Percentiles rank a stretch among this genome's conserved stretches.
These are phyloP conservation scores for Drosophila hydei DNA, from an alignment of 1,140 invertebrate genomes.

Conservation along the genomic window DNA sequence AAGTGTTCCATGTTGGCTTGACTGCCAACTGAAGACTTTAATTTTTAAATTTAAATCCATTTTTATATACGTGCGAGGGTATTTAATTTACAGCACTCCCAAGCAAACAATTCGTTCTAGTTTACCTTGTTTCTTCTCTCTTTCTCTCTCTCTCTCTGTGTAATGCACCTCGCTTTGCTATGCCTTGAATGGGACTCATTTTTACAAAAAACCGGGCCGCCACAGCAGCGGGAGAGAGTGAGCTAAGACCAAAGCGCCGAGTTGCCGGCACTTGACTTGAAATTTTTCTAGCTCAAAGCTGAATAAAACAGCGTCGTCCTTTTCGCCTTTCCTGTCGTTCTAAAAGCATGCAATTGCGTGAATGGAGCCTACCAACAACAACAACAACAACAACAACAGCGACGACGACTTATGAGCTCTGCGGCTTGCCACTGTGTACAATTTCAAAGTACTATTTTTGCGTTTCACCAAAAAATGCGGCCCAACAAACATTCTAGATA, in stretches of 20 bases:
- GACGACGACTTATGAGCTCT: slow-evolving; percentile 37
- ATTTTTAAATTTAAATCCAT: no score
- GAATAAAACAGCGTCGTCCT: slow-evolving; percentile 27
- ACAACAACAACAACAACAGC: not conserved
- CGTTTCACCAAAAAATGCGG: slow-evolving; percentile 68
- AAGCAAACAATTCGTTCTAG: slow-evolving; percentile 1
- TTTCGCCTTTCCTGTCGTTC: slow-evolving; percentile 15
- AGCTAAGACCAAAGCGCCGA: slow-evolving; percentile 27
- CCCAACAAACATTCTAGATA: slow-evolving; percentile 57
- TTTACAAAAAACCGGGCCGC: slow-evolving; percentile 60
- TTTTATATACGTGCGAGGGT: not conserved
- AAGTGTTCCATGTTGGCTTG: no score
- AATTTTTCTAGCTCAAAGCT: slow-evolving; percentile 59
- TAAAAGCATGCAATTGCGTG: slow-evolving; percentile 21
- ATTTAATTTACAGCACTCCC: not conserved
- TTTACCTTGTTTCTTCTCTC: slow-evolving; percentile 2
- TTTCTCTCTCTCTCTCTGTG: not conserved
- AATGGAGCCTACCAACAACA: slow-evolving; percentile 2
- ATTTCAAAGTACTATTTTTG: slow-evolving; percentile 60
- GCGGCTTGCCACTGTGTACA: slow-evolving; percentile 66
- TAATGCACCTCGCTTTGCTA: slow-evolving; percentile 36
- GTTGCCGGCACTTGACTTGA: slow-evolving; percentile 52
- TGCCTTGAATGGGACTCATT: slow-evolving; percentile 45
- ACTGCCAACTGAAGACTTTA: no score
- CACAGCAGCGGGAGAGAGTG: slow-evolving; percentile 31